Evolutionary conservation across 2,113 vertebrate species (phyloP).

Genomic region (Cololabis saira): DNA sequence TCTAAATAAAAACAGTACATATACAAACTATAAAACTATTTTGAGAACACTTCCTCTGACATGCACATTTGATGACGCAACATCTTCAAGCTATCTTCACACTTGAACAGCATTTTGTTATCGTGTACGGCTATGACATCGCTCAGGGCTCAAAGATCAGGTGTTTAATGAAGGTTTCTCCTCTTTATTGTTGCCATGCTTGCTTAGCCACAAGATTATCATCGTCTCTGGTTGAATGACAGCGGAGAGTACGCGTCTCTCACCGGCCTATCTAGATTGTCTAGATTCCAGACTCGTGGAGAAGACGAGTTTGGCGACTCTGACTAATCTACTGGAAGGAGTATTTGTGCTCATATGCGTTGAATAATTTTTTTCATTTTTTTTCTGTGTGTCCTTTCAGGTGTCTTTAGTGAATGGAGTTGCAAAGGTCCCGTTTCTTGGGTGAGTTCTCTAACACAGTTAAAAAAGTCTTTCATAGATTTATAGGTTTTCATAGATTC

Average conservation of each 20-base stretch:
- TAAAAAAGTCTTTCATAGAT: constrained; percentile 26
- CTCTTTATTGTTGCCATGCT: constrained; percentile 12
- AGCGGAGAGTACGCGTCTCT: constrained; percentile 6
- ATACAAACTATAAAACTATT: too few species aligned
- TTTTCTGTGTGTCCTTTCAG: constrained; percentile 73
- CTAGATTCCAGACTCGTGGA: constrained; percentile 59
- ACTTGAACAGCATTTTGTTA: background rate
- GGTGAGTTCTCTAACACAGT: constrained; percentile 77
- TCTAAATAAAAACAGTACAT: too few species aligned
- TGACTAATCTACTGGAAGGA: constrained; percentile 36
- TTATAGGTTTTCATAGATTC: background rate
- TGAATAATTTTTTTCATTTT: constrained; percentile 19
- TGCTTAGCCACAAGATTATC: constrained; percentile 27
- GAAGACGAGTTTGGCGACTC: constrained; percentile 67
- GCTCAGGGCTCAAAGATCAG: background rate
- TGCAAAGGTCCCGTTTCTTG: constrained; percentile 89
- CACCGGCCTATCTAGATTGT: constrained; percentile 58
- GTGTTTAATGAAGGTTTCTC: background rate
- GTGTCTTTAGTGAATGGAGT: constrained; percentile 87
- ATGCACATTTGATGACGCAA: too few species aligned
- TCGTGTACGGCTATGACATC: background rate
- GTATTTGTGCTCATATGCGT: constrained; percentile 20
- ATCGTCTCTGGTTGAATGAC: constrained; percentile 22
- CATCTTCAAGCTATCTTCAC: too few species aligned
- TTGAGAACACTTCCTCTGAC: too few species aligned